Evolutionary conservation across 2,113 vertebrate species (phyloP).

Genomic region (Toxostoma redivivum): DNA sequence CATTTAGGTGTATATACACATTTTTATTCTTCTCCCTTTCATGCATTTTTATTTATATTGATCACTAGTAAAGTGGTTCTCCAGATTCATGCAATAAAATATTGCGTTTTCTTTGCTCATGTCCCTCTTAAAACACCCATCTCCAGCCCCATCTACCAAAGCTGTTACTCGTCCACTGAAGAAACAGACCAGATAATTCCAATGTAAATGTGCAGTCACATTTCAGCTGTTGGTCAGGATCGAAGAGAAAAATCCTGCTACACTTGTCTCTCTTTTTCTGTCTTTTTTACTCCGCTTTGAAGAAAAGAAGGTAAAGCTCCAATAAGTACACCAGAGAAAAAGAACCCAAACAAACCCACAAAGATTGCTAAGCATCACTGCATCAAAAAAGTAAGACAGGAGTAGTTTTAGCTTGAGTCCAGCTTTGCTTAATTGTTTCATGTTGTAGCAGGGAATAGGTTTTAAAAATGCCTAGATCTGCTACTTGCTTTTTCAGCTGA

Average conservation of each 20-base stretch:
- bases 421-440: neutral
- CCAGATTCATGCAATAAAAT: neutral
- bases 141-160: neutral
- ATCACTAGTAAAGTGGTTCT: neutral
- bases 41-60: neutral
- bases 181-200: neutral
- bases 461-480: conserved; percentile 8
- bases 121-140: neutral
- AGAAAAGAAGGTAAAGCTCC: neutral
- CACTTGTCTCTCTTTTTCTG: neutral
- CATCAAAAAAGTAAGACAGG: neutral
- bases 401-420: neutral
- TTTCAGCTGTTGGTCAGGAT: neutral
- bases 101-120: neutral
- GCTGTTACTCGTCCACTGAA: neutral
- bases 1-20: neutral
- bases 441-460: neutral
- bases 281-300: neutral
- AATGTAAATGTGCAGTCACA: neutral
- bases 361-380: neutral
- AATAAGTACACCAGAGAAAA: neutral
- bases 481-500: neutral
- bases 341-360: neutral
- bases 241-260: neutral
- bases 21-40: neutral